phyloP scores from a whole-genome alignment of 2,888 invertebrate genomes.

The Anthoptus insignis region DNA sequence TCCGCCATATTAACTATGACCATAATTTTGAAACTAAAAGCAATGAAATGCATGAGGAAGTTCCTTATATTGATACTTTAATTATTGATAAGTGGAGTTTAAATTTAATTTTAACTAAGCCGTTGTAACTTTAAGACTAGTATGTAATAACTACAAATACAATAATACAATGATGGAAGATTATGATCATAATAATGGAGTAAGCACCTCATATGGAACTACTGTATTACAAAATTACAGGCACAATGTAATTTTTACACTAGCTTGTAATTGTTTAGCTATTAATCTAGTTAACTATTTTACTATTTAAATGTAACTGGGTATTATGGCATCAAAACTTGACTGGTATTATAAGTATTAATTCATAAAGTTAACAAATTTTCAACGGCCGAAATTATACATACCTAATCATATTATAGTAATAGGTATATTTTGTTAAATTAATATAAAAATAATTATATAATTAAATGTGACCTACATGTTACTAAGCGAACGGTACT shows the following conservation, averaged over 20 bases:
- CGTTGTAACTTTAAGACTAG: slow-evolving; percentile 65
- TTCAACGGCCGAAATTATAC: slow-evolving; percentile 15
- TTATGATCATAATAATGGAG: slow-evolving; percentile 55
- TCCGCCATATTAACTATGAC: slow-evolving; percentile 5
- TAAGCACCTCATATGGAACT: slow-evolving; percentile 72
- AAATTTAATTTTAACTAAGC: slow-evolving; percentile 24
- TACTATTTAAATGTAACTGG: slow-evolving; percentile 32
- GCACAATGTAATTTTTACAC: slow-evolving; percentile 64
- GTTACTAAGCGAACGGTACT: slow-evolving; percentile 44
- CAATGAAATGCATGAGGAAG: slow-evolving; percentile 7
- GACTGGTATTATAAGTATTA: slow-evolving; percentile 37
- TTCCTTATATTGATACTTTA: background rate
- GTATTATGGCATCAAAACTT: slow-evolving; percentile 55
- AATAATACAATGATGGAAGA: slow-evolving; percentile 63
- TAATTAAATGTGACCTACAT: slow-evolving; percentile 31
- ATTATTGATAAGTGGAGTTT: slow-evolving; percentile 14
- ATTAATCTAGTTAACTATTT: too few relatives aligned
- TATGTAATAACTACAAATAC: slow-evolving; percentile 60
- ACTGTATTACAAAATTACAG: slow-evolving; percentile 63
- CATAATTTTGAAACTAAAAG: slow-evolving; percentile 25
- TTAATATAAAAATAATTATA: slow-evolving; percentile 51
- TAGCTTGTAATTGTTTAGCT: slow-evolving; percentile 47
- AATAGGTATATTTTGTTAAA: slow-evolving; percentile 37
- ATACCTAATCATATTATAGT: slow-evolving; percentile 13
- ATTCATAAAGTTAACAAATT: slow-evolving; percentile 18